Evolutionary conservation across 2,113 vertebrate species (phyloP), one percentile per base, ranked within the genome.

Genomic region (Uropsilus gracilis): DNA sequence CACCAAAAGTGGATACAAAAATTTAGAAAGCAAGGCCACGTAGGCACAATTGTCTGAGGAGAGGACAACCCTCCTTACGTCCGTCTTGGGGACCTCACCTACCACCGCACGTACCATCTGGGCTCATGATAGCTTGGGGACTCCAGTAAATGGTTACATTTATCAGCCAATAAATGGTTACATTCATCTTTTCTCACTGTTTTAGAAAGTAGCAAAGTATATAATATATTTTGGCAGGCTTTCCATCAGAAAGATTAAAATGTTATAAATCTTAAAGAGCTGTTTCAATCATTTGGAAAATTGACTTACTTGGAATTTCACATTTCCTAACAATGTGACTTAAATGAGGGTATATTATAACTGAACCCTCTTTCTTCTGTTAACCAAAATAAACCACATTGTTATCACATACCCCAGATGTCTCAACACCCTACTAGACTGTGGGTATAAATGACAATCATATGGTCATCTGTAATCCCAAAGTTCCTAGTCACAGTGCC

Each of bases 231-330:
- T 80, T 34, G 42, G 44, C 30, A 69, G 37, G 44, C 77, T 90
- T 89, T 59, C 57, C 26, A 76, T 48, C 53, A 46, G 59, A 64
- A 80, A 87, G 57, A 80, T 77, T 63, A 78, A 64, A 88, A 89
- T 75, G 34, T 64, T 57, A 57, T 44, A 63, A 39, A 92, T 86
- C 63, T 72, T 86, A 50, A 61, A 77, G 14, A 26, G 6, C 55
- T 86, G 20, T 63, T 88, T 82, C 50, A 59, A 14, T 91, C 42
- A 63, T 72, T 83, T 91, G 80, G 53, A 68, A 91, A 90, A 72
- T 57, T 46, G 37, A 48, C 55, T 76, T 63, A 69, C 17, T 57
- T 75, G 59, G 50, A 83, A 57, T 50, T 73, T 57, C 55, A 28
- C 14, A 20, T 77, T 86, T 80, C 53, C 39, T 85, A 42, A 80